Evolutionary conservation across 1,140 invertebrate species (phyloP), one percentile per base, ranked within the genome.

Genomic region (Kradibia gibbosae): DNA sequence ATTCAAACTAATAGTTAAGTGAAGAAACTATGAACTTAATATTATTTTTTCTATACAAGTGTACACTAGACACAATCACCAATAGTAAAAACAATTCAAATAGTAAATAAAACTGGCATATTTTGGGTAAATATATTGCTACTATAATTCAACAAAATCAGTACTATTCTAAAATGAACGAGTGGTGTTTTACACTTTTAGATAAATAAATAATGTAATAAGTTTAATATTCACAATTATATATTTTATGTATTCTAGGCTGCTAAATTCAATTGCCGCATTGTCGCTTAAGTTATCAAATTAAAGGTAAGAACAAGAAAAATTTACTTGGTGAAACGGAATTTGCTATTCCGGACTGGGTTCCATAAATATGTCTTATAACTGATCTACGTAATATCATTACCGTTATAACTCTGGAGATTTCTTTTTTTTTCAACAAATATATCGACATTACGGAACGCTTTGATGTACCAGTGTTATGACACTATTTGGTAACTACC

Each of bases 401-500:
- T 42, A 45, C 67, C 10, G 25, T 28, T 70, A 45, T 34, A 71
- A 53, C 62, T 17, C 39, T 48, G 73, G 34, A 77, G 50, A 71
- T 39, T 76, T 75, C 13, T 22, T 74, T 74, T 22, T 74, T 74
- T 28, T 78, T 60, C 48, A 74, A 82, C 25, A 62, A 81, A 78
- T 75, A 74, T 76, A 39, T 62, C 75, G 28, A 78, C 57, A 82
- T 73, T 73, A 3, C 25, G 34, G n/a, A 78, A 73, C 65, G 65
- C 42, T 72, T 78, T 31, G 50, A 60, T 15, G 48, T 55, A 78
- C 57, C 31, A 45, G 70, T 82, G 57, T 75, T 53, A 42, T 31
- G 34, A 67, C 71, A 82, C 70, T 60, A 78, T 75, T 82, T 78
- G 71, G 81, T 78, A 82, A 79, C 76, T 82, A 75, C 76, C 71